A percentile compares a stretch with the other conserved stretches of the same genome.
These are phyloP conservation scores for Pangasianodon hypophthalmus DNA, from an alignment of 2,113 vertebrate genomes.

Conservation along the genomic window DNA sequence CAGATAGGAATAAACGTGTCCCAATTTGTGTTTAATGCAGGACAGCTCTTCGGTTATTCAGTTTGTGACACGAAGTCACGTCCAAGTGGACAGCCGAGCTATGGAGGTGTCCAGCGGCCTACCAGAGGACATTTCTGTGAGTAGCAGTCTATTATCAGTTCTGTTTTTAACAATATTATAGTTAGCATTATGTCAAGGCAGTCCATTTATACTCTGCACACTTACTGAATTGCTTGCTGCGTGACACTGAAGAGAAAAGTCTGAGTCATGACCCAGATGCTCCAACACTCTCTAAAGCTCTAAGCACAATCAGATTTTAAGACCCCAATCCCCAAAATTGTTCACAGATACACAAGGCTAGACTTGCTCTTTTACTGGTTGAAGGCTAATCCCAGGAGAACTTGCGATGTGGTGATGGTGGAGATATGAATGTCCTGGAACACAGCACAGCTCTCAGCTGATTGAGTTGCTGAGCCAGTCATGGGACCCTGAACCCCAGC, in stretches of 20 bases:
- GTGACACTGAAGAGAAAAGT: conserved; percentile 5
- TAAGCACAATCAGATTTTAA: conserved; percentile 10
- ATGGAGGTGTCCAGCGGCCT: conserved; percentile 83
- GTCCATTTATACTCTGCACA: neutral
- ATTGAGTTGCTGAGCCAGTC: conserved; percentile 61
- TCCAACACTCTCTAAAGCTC: neutral
- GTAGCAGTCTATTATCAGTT: conserved; percentile 58
- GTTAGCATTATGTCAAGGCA: neutral
- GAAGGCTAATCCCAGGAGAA: conserved; percentile 55
- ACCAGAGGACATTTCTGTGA: conserved; percentile 86
- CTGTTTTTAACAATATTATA: neutral
- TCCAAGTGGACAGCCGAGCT: conserved; percentile 79
- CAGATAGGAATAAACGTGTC: neutral
- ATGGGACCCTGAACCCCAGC: conserved; percentile 55
- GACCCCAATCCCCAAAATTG: conserved; percentile 17
- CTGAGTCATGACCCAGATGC: neutral
- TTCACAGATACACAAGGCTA: conserved; percentile 52
- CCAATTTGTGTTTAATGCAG: conserved; percentile 67
- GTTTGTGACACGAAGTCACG: conserved; percentile 85
- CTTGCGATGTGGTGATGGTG: conserved; percentile 55
- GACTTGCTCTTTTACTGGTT: conserved; percentile 56
- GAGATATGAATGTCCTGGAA: conserved; percentile 56
- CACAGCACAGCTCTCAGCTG: conserved; percentile 57
- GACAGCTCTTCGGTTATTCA: conserved; percentile 96
- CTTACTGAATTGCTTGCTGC: neutral